phyloP scores from a whole-genome alignment of 2,797 vertebrate genomes.

The Luscinia luscinia region DNA sequence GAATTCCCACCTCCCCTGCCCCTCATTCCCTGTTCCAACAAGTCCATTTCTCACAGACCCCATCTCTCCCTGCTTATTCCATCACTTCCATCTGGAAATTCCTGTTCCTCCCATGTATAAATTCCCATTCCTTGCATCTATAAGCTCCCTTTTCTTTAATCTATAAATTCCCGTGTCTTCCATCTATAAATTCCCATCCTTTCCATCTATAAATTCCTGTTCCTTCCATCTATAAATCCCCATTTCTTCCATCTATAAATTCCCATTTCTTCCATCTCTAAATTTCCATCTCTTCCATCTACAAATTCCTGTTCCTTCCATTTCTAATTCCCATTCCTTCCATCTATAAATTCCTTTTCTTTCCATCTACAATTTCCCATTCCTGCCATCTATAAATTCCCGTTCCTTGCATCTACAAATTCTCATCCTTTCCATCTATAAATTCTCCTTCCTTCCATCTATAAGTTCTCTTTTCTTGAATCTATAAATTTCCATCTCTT shows the following conservation, averaged over 20 bases:
- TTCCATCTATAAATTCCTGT: neutral
- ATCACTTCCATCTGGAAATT: neutral
- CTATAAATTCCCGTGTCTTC: too few relatives aligned
- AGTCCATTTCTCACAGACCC: too few relatives aligned
- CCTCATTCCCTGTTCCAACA: too few relatives aligned
- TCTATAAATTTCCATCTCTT: too few relatives aligned
- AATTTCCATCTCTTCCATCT: too few relatives aligned
- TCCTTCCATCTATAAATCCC: too few relatives aligned
- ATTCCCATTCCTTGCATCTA: neutral
- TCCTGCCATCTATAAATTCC: neutral
- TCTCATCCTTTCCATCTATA: neutral
- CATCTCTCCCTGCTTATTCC: neutral
- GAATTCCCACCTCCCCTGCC: neutral
- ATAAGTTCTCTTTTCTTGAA: too few relatives aligned
- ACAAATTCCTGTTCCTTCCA: neutral
- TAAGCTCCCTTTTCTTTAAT: neutral
- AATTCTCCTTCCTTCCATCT: neutral
- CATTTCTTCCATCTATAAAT: too few relatives aligned
- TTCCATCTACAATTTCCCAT: too few relatives aligned
- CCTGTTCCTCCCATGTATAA: accelerated
- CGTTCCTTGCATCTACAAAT: neutral
- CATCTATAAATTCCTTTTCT: neutral
- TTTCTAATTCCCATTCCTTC: neutral
- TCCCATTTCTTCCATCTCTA: too few relatives aligned
- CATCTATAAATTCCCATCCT: too few relatives aligned